Percentiles rank a stretch among this genome's conserved stretches.
Evolutionary conservation across 1,140 invertebrate species (phyloP).

Genomic region (Zaprionus africanus): DNA sequence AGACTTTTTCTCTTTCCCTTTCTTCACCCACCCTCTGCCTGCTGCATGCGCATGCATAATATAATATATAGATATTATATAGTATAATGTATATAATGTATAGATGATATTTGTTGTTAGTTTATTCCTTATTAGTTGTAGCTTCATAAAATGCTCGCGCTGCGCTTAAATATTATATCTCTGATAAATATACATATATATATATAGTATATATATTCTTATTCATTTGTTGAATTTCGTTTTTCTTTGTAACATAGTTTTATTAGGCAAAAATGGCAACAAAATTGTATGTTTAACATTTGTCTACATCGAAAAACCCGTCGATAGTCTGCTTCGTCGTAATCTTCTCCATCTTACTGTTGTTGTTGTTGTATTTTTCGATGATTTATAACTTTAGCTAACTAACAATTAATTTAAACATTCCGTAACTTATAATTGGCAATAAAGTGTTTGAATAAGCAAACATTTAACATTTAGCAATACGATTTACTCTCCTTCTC

Average conservation of each 20-base stretch:
- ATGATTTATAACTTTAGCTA: slow-evolving; percentile 83
- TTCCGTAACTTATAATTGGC: slow-evolving; percentile 80
- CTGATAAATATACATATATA: slow-evolving; percentile 77
- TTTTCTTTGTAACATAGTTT: slow-evolving; percentile 83
- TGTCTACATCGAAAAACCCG: slow-evolving; percentile 74
- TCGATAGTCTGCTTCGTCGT: slow-evolving; percentile 60
- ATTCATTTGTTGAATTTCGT: slow-evolving; percentile 55
- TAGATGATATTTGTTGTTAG: slow-evolving; percentile 41
- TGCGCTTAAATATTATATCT: slow-evolving; percentile 63
- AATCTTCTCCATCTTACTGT: slow-evolving; percentile 14
- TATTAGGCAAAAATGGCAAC: slow-evolving; percentile 84
- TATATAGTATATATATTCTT: slow-evolving; percentile 56
- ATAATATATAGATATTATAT: slow-evolving; percentile 44
- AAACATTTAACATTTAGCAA: slow-evolving; percentile 80
- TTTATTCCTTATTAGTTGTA: slow-evolving; percentile 61
- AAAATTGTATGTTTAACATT: slow-evolving; percentile 84
- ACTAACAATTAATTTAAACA: slow-evolving; percentile 83
- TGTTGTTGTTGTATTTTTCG: slow-evolving; percentile 31
- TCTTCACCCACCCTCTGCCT: not conserved
- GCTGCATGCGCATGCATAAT: slow-evolving; percentile 40
- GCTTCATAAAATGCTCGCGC: slow-evolving; percentile 62
- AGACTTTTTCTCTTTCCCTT: not conserved
- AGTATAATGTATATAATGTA: slow-evolving; percentile 10
- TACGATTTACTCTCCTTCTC: slow-evolving; percentile 56
- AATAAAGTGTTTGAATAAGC: slow-evolving; percentile 81